Conservation (phyloP, 1,140 invertebrate genomes). For the Neuroterus valhalla region DNA sequence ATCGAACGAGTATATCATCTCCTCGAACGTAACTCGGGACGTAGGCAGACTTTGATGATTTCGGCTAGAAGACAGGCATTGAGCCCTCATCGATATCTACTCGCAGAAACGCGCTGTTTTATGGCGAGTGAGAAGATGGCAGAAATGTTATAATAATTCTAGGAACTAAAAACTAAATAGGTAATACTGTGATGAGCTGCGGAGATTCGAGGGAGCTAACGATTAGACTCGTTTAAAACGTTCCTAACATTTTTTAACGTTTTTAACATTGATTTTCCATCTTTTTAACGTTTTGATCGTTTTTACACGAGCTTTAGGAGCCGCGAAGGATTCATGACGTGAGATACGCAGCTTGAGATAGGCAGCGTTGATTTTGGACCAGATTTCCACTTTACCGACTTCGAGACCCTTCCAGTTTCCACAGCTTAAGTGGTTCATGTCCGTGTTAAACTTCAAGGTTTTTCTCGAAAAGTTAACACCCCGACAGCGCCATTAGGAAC, state of each 20-base stretch:
- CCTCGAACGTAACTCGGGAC: conserved; percentile 51
- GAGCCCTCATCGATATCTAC: conserved; percentile 50
- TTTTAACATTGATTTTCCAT: neutral
- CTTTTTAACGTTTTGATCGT: neutral
- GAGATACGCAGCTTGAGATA: no score
- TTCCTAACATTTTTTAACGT: neutral
- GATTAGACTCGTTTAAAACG: neutral
- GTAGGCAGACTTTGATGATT: conserved; percentile 45
- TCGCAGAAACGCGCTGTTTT: conserved; percentile 33
- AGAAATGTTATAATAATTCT: conserved; percentile 31
- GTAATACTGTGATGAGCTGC: conserved; percentile 31
- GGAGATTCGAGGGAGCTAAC: conserved; percentile 21
- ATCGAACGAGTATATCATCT: conserved; percentile 66
- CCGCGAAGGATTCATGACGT: conserved; percentile 20
- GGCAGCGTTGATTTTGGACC: no score
- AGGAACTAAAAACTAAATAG: conserved; percentile 33
- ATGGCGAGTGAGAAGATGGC: conserved; percentile 14
- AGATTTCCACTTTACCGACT: no score
- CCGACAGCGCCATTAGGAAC: no score
- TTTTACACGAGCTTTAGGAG: neutral
- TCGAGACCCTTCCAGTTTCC: no score
- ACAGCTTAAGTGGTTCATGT: no score
- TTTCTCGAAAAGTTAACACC: no score
- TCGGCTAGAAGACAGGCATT: conserved; percentile 51
- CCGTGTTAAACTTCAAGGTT: no score